phyloP scores from a whole-genome alignment of 2,113 vertebrate genomes.

The Fulmarus glacialis region DNA sequence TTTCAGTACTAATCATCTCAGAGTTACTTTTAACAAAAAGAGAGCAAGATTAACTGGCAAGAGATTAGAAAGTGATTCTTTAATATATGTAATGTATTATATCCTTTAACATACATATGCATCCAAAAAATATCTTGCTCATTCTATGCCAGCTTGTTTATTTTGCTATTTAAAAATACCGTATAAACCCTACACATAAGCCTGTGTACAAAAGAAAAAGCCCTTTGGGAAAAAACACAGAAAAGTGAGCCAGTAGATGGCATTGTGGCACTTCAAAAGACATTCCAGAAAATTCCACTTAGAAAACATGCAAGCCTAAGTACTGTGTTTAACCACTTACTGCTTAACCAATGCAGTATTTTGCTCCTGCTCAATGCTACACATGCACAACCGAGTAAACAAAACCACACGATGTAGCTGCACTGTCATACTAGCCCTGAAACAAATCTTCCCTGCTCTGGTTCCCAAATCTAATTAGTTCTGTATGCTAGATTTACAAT shows the following conservation, averaged over 20 bases:
- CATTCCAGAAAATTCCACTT: slow-evolving; percentile 18
- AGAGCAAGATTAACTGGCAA: not conserved
- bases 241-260: slow-evolving; percentile 71
- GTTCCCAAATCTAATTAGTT: not conserved
- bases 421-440: not conserved
- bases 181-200: not conserved
- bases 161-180: not conserved
- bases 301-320: slow-evolving; percentile 32
- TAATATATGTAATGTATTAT: not conserved
- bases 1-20: not conserved
- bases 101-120: not conserved
- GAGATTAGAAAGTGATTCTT: not conserved
- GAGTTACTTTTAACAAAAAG: not conserved
- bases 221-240: not conserved
- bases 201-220: not conserved
- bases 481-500: not conserved
- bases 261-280: slow-evolving; percentile 67
- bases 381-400: slow-evolving; percentile 56
- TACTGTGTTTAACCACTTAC: slow-evolving; percentile 61
- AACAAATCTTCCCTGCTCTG: not conserved
- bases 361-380: slow-evolving; percentile 59
- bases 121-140: not conserved
- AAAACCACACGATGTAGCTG: slow-evolving; percentile 51
- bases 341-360: slow-evolving; percentile 65
- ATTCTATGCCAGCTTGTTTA: not conserved